Conservation (phyloP, 2,113 vertebrate genomes). For the Turdus rufiventris region DNA sequence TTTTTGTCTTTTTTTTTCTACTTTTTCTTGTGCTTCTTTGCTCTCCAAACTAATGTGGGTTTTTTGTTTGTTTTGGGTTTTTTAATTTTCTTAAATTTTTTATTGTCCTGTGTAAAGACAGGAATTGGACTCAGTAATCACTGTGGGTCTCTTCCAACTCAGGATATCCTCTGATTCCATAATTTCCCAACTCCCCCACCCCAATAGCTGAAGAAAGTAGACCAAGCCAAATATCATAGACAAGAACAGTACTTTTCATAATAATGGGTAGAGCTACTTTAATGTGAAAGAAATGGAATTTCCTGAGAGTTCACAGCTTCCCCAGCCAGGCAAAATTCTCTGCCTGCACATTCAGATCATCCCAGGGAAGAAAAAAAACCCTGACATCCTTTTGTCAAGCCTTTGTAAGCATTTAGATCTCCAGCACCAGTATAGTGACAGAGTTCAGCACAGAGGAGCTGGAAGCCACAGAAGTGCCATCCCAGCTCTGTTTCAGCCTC, state of each 20-base stretch:
- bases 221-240: background rate
- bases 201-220: background rate
- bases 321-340: background rate
- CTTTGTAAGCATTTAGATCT: rapidly evolving
- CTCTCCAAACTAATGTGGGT: background rate
- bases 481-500: background rate
- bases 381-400: background rate
- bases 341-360: background rate
- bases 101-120: background rate
- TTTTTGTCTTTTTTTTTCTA: background rate
- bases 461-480: background rate
- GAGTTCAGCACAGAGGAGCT: background rate
- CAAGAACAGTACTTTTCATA: background rate
- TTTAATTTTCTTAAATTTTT: too few species aligned
- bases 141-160: background rate
- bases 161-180: background rate
- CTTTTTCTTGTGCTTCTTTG: background rate
- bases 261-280: background rate
- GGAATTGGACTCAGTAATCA: rapidly evolving
- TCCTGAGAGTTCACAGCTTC: background rate
- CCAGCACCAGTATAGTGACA: background rate
- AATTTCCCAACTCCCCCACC: rapidly evolving
- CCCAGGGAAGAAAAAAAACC: rapidly evolving
- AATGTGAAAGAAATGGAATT: background rate
- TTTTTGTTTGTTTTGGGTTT: too few species aligned